Base-by-base conservation (phyloP, 1,140 invertebrate species). In the Magallana angulata region DNA sequence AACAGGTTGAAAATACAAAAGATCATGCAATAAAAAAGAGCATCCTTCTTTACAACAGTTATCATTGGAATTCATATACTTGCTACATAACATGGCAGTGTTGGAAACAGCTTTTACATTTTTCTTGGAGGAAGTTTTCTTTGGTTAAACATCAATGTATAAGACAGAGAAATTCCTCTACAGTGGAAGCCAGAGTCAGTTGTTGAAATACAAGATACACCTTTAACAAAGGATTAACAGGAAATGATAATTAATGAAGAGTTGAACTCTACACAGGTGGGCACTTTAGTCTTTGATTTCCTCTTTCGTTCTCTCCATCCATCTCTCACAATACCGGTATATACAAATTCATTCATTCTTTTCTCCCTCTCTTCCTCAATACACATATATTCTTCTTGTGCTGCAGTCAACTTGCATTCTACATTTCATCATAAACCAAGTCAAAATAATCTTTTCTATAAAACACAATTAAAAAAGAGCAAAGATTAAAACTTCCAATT, bases 41-140 rank as follows among this genome's bases (percentile, higher is more conserved):
- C 24, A 76, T 30, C 30, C 36, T 76, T 30, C 24, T 30, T 76
- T 30, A 36, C 24, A 76, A 76, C 64, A 18, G 18, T 76, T 30
- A 76, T 30, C 68, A 76, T 30, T 76, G 68, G 68, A 76, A 76
- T 76, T 76, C 68, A 76, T 76, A 76, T 30, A 76, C 9, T 30
- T 30, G 68, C 24, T 30, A 48, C 11, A 30, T 7, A 76, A 76
- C 30, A 76, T 76, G 68, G 68, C 68, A 76, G 68, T 76, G 68
- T 24, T 76, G 68, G 11, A n/a, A 18, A 30, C 36, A 76, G 68
- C 24, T 76, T 36, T 76, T 36, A 36, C 4, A 71, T 24, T 76
- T 30, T 76, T 30, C 18, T 71, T 16, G 18, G 14, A 64, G 60
- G 60, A 64, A 64, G 16, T 24, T 76, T 30, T 30, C 24, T 36